phyloP scores from a whole-genome alignment of 2,888 invertebrate genomes.

The Drosophila stalkeri region DNA sequence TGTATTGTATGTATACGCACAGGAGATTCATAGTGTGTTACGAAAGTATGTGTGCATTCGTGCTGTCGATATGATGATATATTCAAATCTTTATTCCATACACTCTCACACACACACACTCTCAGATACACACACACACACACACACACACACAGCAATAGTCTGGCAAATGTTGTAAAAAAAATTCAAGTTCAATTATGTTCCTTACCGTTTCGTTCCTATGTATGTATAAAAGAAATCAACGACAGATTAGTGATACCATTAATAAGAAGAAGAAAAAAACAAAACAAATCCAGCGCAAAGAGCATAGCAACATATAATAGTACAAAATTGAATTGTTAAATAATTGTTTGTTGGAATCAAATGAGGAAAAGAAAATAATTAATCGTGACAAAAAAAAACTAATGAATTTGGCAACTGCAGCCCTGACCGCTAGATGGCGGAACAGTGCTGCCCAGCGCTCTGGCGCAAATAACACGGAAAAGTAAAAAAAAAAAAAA shows the following conservation, averaged over 20 bases:
- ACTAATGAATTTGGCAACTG: slow-evolving; percentile 29
- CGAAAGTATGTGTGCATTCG: slow-evolving; percentile 10
- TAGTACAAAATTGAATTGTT: slow-evolving; percentile 78
- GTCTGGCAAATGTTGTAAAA: slow-evolving; percentile 73
- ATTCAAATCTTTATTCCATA: slow-evolving; percentile 51
- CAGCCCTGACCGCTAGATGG: slow-evolving; percentile 5
- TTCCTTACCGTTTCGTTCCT: slow-evolving; percentile 79
- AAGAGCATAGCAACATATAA: slow-evolving; percentile 36
- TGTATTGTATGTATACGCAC: slow-evolving; percentile 19
- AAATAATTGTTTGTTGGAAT: slow-evolving; percentile 68
- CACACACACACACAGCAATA: slow-evolving; percentile 56
- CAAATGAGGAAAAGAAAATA: slow-evolving; percentile 32
- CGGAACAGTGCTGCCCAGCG: slow-evolving; percentile 15
- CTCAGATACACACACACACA: slow-evolving; percentile 9
- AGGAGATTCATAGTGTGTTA: slow-evolving; percentile 3
- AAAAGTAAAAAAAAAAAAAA: slow-evolving; percentile 19
- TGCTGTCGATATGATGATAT: slow-evolving; percentile 23
- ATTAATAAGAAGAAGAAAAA: slow-evolving; percentile 51
- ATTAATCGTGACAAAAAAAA: slow-evolving; percentile 31
- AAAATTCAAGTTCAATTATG: slow-evolving; percentile 78
- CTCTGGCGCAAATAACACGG: slow-evolving; percentile 19
- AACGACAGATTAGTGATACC: slow-evolving; percentile 75
- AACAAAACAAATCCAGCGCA: slow-evolving; percentile 25
- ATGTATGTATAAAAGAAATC: slow-evolving; percentile 55
- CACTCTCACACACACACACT: slow-evolving; percentile 26